These are phyloP conservation scores for Ophioninae sp. DNA, from an alignment of 2,888 invertebrate species.

Conservation along the genomic window DNA sequence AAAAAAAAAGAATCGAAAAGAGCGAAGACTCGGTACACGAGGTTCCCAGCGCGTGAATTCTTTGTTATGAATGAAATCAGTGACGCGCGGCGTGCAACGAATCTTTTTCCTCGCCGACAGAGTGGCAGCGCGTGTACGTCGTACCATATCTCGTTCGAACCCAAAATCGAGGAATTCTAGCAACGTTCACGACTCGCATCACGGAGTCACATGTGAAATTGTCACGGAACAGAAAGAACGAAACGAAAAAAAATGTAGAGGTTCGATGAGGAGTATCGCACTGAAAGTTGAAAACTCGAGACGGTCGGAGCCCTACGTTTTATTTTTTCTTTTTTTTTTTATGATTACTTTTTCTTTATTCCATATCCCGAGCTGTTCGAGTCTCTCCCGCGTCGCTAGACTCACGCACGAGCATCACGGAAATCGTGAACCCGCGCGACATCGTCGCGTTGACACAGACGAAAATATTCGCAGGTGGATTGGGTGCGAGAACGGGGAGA, in stretches of 20 bases:
- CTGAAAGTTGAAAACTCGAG: slow-evolving; percentile 31
- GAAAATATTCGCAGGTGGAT: slow-evolving; percentile 22
- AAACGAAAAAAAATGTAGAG: background rate
- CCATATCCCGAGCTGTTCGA: background rate
- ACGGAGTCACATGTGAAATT: background rate
- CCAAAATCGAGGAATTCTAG: background rate
- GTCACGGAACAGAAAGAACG: background rate
- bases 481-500: background rate
- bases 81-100: background rate
- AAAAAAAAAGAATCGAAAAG: background rate
- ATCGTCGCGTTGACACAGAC: slow-evolving; percentile 20
- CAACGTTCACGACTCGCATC: background rate
- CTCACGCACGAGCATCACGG: background rate
- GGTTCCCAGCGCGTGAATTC: slow-evolving; percentile 23
- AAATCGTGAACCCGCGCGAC: background rate
- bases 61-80: slow-evolving; percentile 42
- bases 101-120: background rate
- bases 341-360: slow-evolving; percentile 21
- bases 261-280: background rate
- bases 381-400: slow-evolving; percentile 21
- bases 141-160: background rate
- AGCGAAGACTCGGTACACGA: slow-evolving; percentile 19
- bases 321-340: slow-evolving; percentile 18
- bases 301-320: too few relatives aligned
- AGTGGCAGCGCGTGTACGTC: too few relatives aligned